Base-by-base conservation (phyloP, 2,888 invertebrate genomes). In the Stegophylla sp. region DNA sequence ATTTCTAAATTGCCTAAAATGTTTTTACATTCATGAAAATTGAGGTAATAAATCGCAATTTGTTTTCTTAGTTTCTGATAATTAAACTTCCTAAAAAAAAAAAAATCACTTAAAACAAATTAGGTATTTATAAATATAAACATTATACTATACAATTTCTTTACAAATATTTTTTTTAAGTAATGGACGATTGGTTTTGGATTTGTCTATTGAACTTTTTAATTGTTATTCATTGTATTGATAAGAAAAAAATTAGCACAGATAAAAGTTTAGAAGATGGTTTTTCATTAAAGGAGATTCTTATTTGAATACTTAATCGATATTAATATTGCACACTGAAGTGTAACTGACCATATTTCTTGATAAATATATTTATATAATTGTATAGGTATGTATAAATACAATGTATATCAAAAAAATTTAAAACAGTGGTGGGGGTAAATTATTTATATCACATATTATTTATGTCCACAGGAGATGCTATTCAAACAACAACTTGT, bases 401-500 rank as follows among this genome's bases (percentile, higher is more conserved):
- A 34, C 34, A 34, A n/a, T 7, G 7, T 34, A 34, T 34, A 34
- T 41, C 26, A 51, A 56, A 63, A 63, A 75, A 67, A 76, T 59
- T 20, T 59, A 45, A 43, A 79, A 71, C 61, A 71, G 26, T 69
- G 79, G 79, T 79, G 79, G 79, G 79, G 79, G 61, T 71, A 61
- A n/a, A 77, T 79, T 79, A 67, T 59, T 77, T 79, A 69, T 79
- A 79, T 79, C 79, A 79, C 79, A 79, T 45, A 69, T 63, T 71
- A 69, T 79, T 59, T 12, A 79, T 71, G n/a, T 63, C 79, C 71
- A 45, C 79, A 15, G 41, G 34, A 48, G 59, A 9, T 28, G 48
- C 28, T 51, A 59, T 75, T 82, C 34, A 82, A 53, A 82, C 82
- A 56, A 82, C 82, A 43, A 82, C 82, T 77, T 82, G 82, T 77